These are phyloP conservation scores for Adineta ricciae DNA, from an alignment of 2,888 invertebrate species.

Conservation along the genomic window DNA sequence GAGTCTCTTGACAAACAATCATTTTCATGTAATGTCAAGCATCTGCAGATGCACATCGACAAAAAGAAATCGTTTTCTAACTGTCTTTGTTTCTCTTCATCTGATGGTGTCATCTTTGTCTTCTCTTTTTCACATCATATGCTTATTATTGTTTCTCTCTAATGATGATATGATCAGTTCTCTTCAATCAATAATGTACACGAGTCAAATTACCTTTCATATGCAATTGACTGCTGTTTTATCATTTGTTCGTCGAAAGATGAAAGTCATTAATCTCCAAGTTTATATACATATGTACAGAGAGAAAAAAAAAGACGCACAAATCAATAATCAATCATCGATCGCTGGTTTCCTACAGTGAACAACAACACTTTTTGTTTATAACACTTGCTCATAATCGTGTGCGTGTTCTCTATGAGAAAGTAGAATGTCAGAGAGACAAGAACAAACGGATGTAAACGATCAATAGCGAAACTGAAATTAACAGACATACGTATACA, in stretches of 20 bases:
- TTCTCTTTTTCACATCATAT: background rate
- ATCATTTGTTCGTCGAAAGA: background rate
- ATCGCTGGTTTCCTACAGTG: background rate
- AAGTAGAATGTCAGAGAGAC: conserved; percentile 10
- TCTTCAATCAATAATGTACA: background rate
- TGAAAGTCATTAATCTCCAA: conserved; percentile 9
- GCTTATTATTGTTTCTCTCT: conserved; percentile 8
- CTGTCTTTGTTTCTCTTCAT: background rate
- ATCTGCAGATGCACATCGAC: background rate
- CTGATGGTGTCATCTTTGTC: background rate
- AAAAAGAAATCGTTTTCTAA: background rate
- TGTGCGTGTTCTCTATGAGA: background rate
- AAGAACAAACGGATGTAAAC: background rate
- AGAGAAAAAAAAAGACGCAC: background rate
- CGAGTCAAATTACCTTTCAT: background rate
- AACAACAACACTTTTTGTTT: conserved; percentile 13
- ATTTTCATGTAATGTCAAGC: conserved; percentile 13
- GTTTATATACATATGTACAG: background rate
- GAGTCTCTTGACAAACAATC: conserved; percentile 13
- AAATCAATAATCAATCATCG: conserved; percentile 9
- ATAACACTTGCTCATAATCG: conserved; percentile 13
- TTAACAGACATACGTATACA: background rate
- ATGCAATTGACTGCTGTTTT: background rate
- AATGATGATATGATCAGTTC: background rate
- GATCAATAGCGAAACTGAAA: background rate